Evolutionary conservation across 2,113 vertebrate species (phyloP).

Genomic region (Miniopterus natalensis): DNA sequence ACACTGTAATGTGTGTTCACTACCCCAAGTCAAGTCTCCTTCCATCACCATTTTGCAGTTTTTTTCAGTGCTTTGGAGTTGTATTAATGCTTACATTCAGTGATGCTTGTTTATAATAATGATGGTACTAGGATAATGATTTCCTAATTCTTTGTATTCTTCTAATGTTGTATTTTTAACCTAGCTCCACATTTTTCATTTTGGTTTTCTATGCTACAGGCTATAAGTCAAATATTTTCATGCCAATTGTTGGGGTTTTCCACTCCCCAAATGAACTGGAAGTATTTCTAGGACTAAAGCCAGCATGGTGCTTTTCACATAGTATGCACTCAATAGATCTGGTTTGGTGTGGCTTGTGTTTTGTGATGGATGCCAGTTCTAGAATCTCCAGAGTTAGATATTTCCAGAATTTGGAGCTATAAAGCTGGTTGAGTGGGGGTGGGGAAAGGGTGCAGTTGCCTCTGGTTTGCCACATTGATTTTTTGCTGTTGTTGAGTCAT

Average conservation of each 20-base stretch:
- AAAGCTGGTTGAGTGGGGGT: background rate
- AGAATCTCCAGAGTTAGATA: background rate
- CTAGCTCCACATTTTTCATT: background rate
- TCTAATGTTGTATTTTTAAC: background rate
- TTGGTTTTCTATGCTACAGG: background rate
- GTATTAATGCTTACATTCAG: background rate
- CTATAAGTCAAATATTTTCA: background rate
- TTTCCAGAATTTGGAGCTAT: background rate
- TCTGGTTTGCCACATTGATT: background rate
- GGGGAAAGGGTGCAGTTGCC: background rate
- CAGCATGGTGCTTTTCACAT: background rate
- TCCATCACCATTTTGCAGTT: background rate
- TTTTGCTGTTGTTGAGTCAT: background rate
- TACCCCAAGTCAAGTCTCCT: background rate
- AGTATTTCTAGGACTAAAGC: background rate
- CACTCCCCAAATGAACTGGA: background rate
- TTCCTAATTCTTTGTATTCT: slow-evolving; percentile 27
- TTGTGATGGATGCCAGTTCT: background rate
- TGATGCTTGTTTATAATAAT: background rate
- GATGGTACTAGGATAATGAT: background rate
- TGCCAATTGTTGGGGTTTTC: background rate
- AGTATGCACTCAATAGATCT: background rate
- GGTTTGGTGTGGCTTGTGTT: background rate
- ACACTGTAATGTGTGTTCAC: background rate
- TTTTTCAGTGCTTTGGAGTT: slow-evolving; percentile 42